Base-by-base conservation (phyloP, 1,140 invertebrate species). In the Piezodorus guildinii region DNA sequence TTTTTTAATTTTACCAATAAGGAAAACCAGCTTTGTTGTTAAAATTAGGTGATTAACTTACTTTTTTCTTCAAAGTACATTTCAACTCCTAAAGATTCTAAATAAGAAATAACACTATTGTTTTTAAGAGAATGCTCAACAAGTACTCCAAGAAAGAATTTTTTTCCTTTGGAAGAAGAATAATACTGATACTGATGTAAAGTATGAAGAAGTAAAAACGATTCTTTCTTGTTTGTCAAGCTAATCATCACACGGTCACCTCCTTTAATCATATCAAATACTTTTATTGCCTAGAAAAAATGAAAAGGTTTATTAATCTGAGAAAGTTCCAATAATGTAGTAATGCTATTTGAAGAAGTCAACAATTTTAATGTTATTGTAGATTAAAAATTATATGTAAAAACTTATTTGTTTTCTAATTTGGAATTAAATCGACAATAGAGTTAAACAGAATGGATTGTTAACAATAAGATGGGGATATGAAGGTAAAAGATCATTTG, bases 121-220 rank as follows among this genome's bases (percentile, higher is more conserved):
- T 81, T 80, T 74, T 87, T 84, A 43, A 91, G 81, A 14, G 89
- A 90, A 14, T 85, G n/a, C 17, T 49, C 46, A 3, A 49, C 19
- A 21, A 49, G 81, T 2, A 86, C 87, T 23, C 85, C 87, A 58
- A 91, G 76, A 25, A 81, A 80, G 71, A 94, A 94, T 52, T 83
- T 77, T 17, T 90, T 79, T 2, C 86, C 87, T 73, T 89, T 85
- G 12, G 83, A 82, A 56, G 80, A 76, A 1, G 81, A 80, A 70
- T 91, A 86, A 74, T 84, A 88, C 74, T 89, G 86, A 72, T 90
- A 91, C 71, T 94, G 90, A 62, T 86, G 83, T 64, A 95, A 76
- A 1, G 87, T 85, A 72, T 95, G 91, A 0, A 95, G 75, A 0
- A 95, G 74, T 1, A 85, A 84, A 1, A 94, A 74, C 0, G 91